Percentiles rank a stretch among this genome's conserved stretches.
These are phyloP conservation scores for Meloe dianella DNA, from an alignment of 2,888 invertebrate genomes.

Conservation along the genomic window DNA sequence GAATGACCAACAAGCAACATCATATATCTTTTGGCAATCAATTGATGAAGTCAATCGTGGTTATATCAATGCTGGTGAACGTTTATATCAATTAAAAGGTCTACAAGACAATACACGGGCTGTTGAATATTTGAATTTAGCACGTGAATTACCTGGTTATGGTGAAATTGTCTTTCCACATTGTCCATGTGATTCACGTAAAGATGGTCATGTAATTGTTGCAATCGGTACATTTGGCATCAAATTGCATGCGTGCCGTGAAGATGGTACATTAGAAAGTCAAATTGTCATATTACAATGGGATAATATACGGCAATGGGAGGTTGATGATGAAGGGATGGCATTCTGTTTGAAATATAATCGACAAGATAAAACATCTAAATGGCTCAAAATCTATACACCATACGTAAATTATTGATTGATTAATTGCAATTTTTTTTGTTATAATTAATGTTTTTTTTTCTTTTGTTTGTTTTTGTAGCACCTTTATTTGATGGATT, in stretches of 20 bases:
- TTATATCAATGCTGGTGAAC: constrained; percentile 86
- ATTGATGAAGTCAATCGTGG: constrained; percentile 92
- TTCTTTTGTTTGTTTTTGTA: constrained; percentile 64
- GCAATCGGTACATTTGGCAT: constrained; percentile 67
- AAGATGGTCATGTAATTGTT: constrained; percentile 78
- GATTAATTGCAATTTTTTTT: background rate
- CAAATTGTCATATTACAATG: constrained; percentile 85
- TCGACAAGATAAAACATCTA: constrained; percentile 77
- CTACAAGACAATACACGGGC: constrained; percentile 89
- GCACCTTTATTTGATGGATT: constrained; percentile 90
- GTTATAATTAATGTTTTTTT: constrained; percentile 49
- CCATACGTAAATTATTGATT: constrained; percentile 76
- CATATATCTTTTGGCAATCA: constrained; percentile 86
- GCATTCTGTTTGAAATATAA: constrained; percentile 89
- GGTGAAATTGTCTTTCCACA: constrained; percentile 95
- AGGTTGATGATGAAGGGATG: constrained; percentile 91
- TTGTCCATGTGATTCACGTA: constrained; percentile 88
- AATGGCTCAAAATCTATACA: constrained; percentile 87
- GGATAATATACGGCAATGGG: constrained; percentile 84
- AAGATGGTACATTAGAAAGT: constrained; percentile 76
- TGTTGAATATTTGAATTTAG: constrained; percentile 83
- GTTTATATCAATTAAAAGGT: constrained; percentile 95
- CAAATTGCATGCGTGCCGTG: constrained; percentile 83
- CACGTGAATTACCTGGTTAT: constrained; percentile 88
- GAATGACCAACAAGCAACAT: constrained; percentile 74